These are phyloP conservation scores for Orthonyx spaldingii DNA, from an alignment of 2,113 vertebrate genomes.

Conservation along the genomic window DNA sequence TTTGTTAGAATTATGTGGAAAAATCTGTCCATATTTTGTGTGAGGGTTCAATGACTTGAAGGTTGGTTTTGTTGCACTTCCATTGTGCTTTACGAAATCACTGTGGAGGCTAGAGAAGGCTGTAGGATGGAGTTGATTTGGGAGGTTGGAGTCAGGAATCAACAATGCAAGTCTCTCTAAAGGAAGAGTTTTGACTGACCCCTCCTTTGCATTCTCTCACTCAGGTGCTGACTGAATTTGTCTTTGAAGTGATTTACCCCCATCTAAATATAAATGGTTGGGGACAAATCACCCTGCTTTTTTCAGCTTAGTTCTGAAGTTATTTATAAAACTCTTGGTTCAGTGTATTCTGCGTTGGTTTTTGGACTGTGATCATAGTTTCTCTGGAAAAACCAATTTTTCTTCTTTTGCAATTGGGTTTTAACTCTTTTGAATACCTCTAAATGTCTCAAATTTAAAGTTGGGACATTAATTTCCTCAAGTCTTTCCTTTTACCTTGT, in stretches of 20 bases:
- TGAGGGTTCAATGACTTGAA: background rate
- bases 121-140: background rate
- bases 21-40: background rate
- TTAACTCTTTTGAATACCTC: constrained; percentile 9
- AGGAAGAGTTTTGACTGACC: background rate
- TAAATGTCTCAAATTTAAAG: background rate
- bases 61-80: background rate
- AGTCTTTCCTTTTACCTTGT: background rate
- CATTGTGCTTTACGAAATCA: background rate
- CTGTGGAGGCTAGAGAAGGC: background rate
- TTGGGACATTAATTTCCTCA: background rate
- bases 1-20: background rate
- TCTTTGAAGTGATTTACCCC: background rate
- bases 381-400: constrained; percentile 7
- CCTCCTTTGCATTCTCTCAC: background rate
- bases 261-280: background rate
- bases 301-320: background rate
- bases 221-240: background rate
- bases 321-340: background rate
- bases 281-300: background rate
- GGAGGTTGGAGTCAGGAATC: background rate
- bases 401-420: background rate
- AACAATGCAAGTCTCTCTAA: background rate
- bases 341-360: background rate
- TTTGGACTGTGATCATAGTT: background rate